Percentiles rank a stretch among this genome's conserved stretches.
These are phyloP conservation scores for Rhodophaea formosa DNA, from an alignment of 2,888 invertebrate species.

Conservation along the genomic window DNA sequence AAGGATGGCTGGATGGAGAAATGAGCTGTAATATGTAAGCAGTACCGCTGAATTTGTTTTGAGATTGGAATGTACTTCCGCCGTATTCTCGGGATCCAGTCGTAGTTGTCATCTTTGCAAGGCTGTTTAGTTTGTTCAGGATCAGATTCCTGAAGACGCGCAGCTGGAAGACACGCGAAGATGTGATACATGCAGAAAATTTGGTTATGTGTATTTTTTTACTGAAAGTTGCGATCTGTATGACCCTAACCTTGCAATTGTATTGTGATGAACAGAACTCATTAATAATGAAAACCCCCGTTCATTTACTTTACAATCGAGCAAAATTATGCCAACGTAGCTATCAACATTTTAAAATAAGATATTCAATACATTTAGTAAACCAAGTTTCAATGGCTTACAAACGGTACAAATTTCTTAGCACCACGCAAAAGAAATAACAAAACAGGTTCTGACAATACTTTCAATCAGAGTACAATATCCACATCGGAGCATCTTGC, in stretches of 20 bases:
- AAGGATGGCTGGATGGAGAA: not conserved
- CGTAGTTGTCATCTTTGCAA: not conserved
- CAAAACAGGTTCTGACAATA: conserved; percentile 5
- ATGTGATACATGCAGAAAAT: not conserved
- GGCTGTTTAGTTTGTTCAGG: conserved; percentile 2
- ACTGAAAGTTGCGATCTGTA: too few species aligned
- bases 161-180: not conserved
- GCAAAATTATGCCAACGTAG: too few species aligned
- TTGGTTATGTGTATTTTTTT: too few species aligned
- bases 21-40: not conserved
- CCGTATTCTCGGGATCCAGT: not conserved
- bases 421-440: too few species aligned
- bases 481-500: conserved; percentile 8
- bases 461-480: not conserved
- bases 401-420: too few species aligned
- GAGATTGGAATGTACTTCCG: not conserved
- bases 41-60: not conserved
- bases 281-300: too few species aligned
- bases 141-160: not conserved
- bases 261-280: too few species aligned
- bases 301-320: too few species aligned
- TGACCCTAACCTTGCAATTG: too few species aligned
- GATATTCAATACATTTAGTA: too few species aligned
- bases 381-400: too few species aligned
- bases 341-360: too few species aligned